Evolutionary conservation across 2,888 invertebrate species (phyloP).

Genomic region (Patella depressa): DNA sequence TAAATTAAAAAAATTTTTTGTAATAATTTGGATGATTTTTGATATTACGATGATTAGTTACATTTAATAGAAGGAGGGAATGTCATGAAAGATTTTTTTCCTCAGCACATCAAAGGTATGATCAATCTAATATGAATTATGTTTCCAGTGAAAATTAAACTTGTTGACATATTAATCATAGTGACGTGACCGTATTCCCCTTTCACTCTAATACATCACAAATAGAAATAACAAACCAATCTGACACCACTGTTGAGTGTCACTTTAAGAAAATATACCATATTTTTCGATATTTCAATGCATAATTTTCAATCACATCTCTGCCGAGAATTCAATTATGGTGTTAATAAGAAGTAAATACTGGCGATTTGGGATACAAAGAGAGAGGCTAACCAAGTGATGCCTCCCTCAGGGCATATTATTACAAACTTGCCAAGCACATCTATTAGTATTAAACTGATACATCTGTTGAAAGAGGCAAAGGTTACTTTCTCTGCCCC

Average conservation of each 20-base stretch:
- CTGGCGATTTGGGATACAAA: background rate
- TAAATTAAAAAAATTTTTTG: too few relatives aligned
- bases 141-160: too few relatives aligned
- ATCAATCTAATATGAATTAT: too few relatives aligned
- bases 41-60: too few relatives aligned
- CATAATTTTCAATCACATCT: background rate
- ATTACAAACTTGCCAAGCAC: slow-evolving; percentile 5
- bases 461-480: slow-evolving; percentile 10
- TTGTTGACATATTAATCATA: too few relatives aligned
- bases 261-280: background rate
- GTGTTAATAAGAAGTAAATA: slow-evolving; percentile 9
- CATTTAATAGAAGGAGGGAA: too few relatives aligned
- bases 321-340: background rate
- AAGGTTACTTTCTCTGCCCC: slow-evolving; percentile 8
- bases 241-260: background rate
- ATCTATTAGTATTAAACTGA: slow-evolving; percentile 7
- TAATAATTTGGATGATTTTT: too few relatives aligned
- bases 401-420: background rate
- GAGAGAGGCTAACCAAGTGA: background rate
- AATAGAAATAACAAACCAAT: background rate
- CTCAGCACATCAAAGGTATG: too few relatives aligned
- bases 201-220: too few relatives aligned
- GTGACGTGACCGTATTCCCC: too few relatives aligned
- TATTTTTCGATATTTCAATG: background rate
- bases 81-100: too few relatives aligned